Evolutionary conservation across 23 tunicate species (phyloP), one percentile per base, ranked within the genome.

Genomic region (Ascidia mentula): DNA sequence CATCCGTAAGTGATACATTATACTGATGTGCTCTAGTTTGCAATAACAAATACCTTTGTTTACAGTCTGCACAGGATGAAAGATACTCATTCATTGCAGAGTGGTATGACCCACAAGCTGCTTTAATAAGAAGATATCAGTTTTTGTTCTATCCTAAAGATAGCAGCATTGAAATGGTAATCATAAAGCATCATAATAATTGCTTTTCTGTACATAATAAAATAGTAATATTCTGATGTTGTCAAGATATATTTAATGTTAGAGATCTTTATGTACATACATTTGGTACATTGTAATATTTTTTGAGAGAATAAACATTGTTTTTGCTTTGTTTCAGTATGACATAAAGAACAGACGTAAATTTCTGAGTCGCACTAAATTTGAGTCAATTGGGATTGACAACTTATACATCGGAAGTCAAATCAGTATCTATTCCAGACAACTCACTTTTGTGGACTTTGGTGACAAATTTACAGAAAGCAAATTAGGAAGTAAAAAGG

Each of bases 51-150:
- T n/a, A n/a, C 24, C 2, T 53, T 74, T 40, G 34, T 22, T 20
- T 76, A 33, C 53, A 89, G 90, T 81, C 97, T 24, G 87, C 97
- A 34, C 97, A 91, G 77, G 97, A 91, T 91, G 89, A 89, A 71
- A 79, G 92, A 65, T 85, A 85, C 38, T 61, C 83, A 24, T 95
- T 95, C 79, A 85, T 89, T 33, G 86, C 91, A 33, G 98, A 95
- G 70, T 95, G 95, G 95, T 95, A 95, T 74, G 98, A 95, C 83
- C 84, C 93, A 13, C 98, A 89, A 82, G 98, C 98, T 34, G 95
- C 90, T n/a, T 76, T 95, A 31, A 85, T 89, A n/a, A 72, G 98
- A 73, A 76, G 95, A 72, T 95, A 95, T 46, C 98, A 86, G 34
- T 89, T 95, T 81, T 72, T 82, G 28, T 89, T 75, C 38, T 95